phyloP scores from a whole-genome alignment of 1,140 invertebrate species.

The Drosophila pruinosa region DNA sequence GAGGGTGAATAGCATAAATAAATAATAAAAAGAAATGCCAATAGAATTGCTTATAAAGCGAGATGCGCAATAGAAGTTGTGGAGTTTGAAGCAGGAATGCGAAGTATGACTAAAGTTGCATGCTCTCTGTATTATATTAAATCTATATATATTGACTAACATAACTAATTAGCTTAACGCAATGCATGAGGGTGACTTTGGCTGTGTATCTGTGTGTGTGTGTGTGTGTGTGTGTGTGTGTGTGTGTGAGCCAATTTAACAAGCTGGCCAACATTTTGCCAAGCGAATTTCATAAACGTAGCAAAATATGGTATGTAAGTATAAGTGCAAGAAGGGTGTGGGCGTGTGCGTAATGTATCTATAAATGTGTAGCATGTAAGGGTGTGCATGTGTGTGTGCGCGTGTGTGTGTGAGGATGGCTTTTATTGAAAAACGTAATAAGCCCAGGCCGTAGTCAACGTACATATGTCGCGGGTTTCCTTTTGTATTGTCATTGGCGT shows the following conservation, averaged over 20 bases:
- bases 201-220: neutral
- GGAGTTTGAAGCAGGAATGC: neutral
- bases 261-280: constrained; percentile 44
- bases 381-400: constrained; percentile 1
- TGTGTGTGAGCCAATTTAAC: constrained; percentile 35
- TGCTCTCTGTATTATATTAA: constrained; percentile 7
- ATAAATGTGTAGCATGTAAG: neutral
- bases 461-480: constrained; percentile 58
- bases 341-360: constrained; percentile 8
- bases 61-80: neutral
- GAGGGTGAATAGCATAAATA: no score
- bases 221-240: neutral
- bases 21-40: no score
- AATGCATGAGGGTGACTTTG: neutral
- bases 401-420: constrained; percentile 18
- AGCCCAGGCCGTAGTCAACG: constrained; percentile 44
- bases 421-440: constrained; percentile 64
- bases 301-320: constrained; percentile 18
- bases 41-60: neutral
- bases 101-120: neutral
- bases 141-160: constrained; percentile 11
- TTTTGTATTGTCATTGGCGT: constrained; percentile 57
- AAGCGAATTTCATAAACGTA: constrained; percentile 42
- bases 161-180: constrained; percentile 25
- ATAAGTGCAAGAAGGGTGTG: neutral